Evolutionary conservation across 2,113 vertebrate genomes (phyloP).

Genomic region (Prionailurus bengalensis): DNA sequence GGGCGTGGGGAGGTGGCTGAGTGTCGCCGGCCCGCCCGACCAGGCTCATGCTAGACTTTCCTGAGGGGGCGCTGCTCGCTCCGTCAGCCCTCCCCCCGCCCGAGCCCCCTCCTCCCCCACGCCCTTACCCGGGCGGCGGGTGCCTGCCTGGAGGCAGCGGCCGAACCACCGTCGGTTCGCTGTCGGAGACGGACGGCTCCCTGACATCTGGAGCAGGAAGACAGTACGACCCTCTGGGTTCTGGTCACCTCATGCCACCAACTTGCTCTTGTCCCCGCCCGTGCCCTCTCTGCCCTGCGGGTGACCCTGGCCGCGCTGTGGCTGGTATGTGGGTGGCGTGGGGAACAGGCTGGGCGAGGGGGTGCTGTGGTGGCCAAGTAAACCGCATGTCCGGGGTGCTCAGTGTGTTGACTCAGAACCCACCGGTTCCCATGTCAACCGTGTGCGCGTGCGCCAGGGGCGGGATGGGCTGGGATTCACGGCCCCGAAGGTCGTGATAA

Average conservation of each 20-base stretch:
- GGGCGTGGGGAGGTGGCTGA: fast-evolving
- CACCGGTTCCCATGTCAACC: not conserved
- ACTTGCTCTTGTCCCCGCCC: not conserved
- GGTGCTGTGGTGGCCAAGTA: not conserved
- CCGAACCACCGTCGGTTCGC: fast-evolving
- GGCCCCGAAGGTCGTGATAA: not conserved
- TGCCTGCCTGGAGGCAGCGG: not conserved
- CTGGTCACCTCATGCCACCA: too few species aligned
- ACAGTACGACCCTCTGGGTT: not conserved
- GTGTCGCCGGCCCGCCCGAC: not conserved
- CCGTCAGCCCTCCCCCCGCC: fast-evolving
- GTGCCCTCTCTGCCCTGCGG: not conserved
- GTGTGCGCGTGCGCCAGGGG: fast-evolving
- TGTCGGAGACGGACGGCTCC: fast-evolving
- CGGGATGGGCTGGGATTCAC: not conserved
- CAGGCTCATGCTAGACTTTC: not conserved
- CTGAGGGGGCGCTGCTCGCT: fast-evolving
- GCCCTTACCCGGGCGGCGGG: not conserved
- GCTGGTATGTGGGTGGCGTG: not conserved
- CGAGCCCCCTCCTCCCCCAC: not conserved
- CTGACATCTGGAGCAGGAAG: not conserved
- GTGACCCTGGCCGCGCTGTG: too few species aligned
- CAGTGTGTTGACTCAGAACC: fast-evolving
- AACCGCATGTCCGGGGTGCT: too few species aligned
- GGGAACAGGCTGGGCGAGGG: not conserved